Base-by-base conservation (phyloP, 2,888 invertebrate species). In the Dynastes grantii region DNA sequence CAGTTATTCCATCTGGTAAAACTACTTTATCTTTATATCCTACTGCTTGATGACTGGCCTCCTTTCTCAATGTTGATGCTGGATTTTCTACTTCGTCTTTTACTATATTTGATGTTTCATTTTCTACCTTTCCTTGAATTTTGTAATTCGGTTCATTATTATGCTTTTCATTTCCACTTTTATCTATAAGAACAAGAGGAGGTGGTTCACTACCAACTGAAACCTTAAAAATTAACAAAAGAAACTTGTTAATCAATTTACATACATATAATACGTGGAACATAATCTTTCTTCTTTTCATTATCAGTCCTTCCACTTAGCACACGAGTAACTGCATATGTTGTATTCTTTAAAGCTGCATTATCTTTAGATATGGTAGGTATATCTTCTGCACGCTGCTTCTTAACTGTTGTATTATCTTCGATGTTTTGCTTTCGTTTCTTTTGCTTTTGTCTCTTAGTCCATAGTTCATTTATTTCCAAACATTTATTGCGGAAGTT, bases 401-500 rank as follows among this genome's bases (percentile, higher is more conserved):
- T 61, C 27, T 75, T 75, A 27, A 2, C 6, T n/a, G 11, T 29
- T 51, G 11, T 8, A 27, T 11, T 11, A 40, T 22, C 8, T 11
- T 75, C 61, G 13, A 16, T 22, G n/a, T 63, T 83, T 78, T 78
- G 67, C 22, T 55, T 53, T 67, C 77, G 49, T 70, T 70, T 49
- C 13, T 5, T 16, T 9, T 13, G 13, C 11, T 79, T 65, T 63
- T 53, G 49, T 58, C 70, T 79, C 53, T 73, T 22, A 5, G 55
- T 37, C 64, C 70, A 68, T 40, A 75, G 40, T 55, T 58, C 68
- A 58, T 80, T 75, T n/a, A 77, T 73, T 16, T 77, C 63, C 13
- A 87, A 63, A 76, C 87, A 87, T 73, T 81, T 82, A 27, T 81
- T 82, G 67, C 86, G 81, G 81, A 88, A 87, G 68, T 85, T 83